These are phyloP conservation scores for Lathronympha strigana DNA, from an alignment of 2,888 invertebrate species.

Conservation along the genomic window DNA sequence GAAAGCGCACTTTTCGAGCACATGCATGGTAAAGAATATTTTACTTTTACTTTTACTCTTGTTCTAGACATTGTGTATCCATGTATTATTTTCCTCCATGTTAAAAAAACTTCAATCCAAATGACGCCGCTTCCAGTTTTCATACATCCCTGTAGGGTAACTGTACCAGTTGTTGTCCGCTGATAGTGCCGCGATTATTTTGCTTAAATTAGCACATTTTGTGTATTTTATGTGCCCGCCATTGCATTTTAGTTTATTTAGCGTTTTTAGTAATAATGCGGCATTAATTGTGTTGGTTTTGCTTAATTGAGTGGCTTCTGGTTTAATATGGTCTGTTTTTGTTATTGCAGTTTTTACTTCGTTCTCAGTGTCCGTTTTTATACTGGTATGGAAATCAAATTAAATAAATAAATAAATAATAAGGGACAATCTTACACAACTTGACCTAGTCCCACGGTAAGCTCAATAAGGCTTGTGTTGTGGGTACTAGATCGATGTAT, in stretches of 20 bases:
- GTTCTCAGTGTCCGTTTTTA: not conserved
- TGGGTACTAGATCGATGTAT: no score
- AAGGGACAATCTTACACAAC: no score
- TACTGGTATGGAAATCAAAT: no score
- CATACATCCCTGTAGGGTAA: conserved; percentile 35
- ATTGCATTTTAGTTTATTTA: conserved; percentile 36
- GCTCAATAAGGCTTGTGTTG: no score
- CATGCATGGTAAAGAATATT: no score
- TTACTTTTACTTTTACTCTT: no score
- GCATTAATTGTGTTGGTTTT: conserved; percentile 11
- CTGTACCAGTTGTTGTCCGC: conserved; percentile 40
- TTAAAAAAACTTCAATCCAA: not conserved
- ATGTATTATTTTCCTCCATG: no score
- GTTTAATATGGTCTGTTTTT: not conserved
- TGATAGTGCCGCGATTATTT: conserved; percentile 45
- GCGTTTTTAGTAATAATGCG: conserved; percentile 29
- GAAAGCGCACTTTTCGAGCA: no score
- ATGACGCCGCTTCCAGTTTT: conserved; percentile 11
- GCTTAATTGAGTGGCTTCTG: conserved; percentile 6
- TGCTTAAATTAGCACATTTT: conserved; percentile 44
- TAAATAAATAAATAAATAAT: no score
- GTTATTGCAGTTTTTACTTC: not conserved
- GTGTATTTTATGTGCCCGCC: conserved; percentile 36
- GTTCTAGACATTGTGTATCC: no score
- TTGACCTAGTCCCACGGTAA: no score